Evolutionary conservation across 2,888 invertebrate genomes (phyloP).

Genomic region (Cetonia aurata): DNA sequence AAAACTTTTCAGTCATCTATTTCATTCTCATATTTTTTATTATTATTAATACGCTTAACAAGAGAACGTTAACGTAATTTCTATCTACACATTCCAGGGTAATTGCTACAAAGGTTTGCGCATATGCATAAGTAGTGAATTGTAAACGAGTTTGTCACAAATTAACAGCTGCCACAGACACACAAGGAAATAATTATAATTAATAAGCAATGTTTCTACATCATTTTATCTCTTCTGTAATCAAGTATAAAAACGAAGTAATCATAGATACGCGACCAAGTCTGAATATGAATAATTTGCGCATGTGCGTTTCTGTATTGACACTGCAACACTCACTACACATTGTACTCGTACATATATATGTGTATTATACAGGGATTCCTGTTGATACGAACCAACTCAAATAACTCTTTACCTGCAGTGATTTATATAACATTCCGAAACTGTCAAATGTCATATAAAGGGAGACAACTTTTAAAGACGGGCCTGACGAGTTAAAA

Average conservation of each 20-base stretch:
- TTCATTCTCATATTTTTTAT: too few relatives aligned
- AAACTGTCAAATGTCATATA: too few relatives aligned
- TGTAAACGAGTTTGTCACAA: slow-evolving; percentile 38
- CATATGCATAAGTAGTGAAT: slow-evolving; percentile 25
- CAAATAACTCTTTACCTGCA: too few relatives aligned
- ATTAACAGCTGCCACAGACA: slow-evolving; percentile 30
- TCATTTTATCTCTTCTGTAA: slow-evolving; percentile 25
- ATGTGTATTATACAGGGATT: background rate
- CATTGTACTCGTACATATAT: too few relatives aligned
- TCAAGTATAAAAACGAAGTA: slow-evolving; percentile 28
- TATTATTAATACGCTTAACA: background rate
- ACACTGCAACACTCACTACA: background rate
- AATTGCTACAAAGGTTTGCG: background rate
- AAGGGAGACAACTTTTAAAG: too few relatives aligned
- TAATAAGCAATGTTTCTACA: slow-evolving; percentile 21
- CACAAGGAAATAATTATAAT: slow-evolving; percentile 30
- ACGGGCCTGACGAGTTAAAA: too few relatives aligned
- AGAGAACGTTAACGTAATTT: slow-evolving; percentile 1
- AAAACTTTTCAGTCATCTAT: too few relatives aligned
- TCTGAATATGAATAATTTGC: background rate
- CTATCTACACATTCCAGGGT: background rate
- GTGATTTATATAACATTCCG: too few relatives aligned
- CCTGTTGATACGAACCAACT: too few relatives aligned
- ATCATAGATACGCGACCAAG: too few relatives aligned
- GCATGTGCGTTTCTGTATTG: background rate